phyloP scores from a whole-genome alignment of 2,888 invertebrate species.

The Linnaemya vulpina region DNA sequence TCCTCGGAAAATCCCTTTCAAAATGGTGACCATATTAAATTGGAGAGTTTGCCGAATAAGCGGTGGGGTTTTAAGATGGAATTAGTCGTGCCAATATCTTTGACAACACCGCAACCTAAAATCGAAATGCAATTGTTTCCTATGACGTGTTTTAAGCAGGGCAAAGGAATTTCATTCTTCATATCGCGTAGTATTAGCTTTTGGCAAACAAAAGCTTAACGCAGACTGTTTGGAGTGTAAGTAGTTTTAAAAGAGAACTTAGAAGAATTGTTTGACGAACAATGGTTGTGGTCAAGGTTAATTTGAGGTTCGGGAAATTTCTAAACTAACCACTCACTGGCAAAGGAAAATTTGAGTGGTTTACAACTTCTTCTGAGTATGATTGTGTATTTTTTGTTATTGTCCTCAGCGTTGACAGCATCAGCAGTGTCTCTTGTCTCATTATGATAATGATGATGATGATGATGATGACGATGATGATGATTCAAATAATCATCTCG shows the following conservation, averaged over 20 bases:
- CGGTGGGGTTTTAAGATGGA: neutral
- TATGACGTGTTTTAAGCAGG: too few relatives aligned
- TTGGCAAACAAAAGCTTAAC: too few relatives aligned
- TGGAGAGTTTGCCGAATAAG: neutral
- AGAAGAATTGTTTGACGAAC: too few relatives aligned
- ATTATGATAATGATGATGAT: conserved; percentile 11
- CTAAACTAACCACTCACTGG: conserved; percentile 83
- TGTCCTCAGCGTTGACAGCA: conserved; percentile 77
- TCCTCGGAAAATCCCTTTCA: neutral
- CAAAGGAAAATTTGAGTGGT: conserved; percentile 81
- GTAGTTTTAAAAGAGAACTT: too few relatives aligned
- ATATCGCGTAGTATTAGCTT: too few relatives aligned
- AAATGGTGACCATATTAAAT: neutral
- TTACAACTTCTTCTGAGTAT: conserved; percentile 81
- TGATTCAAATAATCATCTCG: conserved; percentile 22
- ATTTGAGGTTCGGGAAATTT: too few relatives aligned
- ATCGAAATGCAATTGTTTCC: too few relatives aligned
- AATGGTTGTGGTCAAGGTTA: too few relatives aligned
- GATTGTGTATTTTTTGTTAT: conserved; percentile 80
- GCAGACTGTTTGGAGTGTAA: too few relatives aligned
- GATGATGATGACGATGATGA: conserved; percentile 2
- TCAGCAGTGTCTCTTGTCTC: conserved; percentile 40
- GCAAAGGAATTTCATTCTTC: too few relatives aligned
- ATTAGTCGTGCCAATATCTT: too few relatives aligned
- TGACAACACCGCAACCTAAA: too few relatives aligned